Evolutionary conservation across 2,888 invertebrate genomes (phyloP).

Genomic region (Stenotaenia linearis): DNA sequence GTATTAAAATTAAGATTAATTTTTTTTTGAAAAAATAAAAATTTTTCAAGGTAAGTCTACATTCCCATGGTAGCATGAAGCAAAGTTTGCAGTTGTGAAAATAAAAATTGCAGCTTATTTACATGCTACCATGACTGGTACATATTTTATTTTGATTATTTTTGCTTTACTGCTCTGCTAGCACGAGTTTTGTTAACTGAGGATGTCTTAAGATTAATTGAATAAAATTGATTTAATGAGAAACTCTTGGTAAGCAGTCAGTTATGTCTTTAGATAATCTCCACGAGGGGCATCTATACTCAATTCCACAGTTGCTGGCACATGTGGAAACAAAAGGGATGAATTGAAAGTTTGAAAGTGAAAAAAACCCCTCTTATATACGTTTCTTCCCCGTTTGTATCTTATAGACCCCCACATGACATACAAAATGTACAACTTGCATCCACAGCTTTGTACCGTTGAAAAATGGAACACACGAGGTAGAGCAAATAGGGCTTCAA

Average conservation of each 20-base stretch:
- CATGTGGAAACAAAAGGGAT: conserved; percentile 2
- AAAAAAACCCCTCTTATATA: conserved; percentile 29
- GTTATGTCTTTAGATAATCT: not conserved
- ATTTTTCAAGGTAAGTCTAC: not conserved
- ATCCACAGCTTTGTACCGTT: conserved; percentile 33
- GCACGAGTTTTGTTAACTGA: not conserved
- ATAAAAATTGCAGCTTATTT: not conserved
- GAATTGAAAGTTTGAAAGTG: conserved; percentile 17
- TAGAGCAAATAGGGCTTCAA: conserved; percentile 33
- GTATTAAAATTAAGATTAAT: not conserved
- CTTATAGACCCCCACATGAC: conserved; percentile 35
- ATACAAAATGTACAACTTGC: conserved; percentile 32
- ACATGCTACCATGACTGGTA: not conserved
- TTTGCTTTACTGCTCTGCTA: not conserved
- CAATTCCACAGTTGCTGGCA: conserved; percentile 13
- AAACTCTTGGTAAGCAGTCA: conserved; percentile 1
- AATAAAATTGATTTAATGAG: not conserved
- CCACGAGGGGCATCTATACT: not conserved
- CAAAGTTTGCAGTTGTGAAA: not conserved
- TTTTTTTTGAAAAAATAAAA: not conserved
- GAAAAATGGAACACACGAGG: conserved; percentile 33
- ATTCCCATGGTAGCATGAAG: conserved; percentile 22
- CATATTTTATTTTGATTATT: not conserved
- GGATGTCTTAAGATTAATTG: not conserved
- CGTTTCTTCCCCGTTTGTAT: conserved; percentile 33